Evolutionary conservation across 2,888 invertebrate species (phyloP), one percentile per base, ranked within the genome.

Genomic region (Amphiduros pacificus): DNA sequence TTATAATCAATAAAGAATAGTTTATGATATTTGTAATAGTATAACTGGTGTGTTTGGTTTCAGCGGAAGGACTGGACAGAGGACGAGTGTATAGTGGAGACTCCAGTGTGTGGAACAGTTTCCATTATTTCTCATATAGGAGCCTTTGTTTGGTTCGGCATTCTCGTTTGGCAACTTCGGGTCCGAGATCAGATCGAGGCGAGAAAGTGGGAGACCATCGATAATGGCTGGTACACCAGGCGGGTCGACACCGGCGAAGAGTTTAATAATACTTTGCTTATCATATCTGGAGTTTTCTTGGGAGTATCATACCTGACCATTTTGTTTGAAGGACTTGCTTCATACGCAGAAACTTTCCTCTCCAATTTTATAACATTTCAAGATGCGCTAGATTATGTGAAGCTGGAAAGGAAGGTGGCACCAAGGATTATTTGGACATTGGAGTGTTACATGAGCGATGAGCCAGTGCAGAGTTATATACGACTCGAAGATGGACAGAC

Each of bases 1-100:
- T n/a, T n/a, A n/a, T n/a, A n/a, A n/a, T n/a, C n/a, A n/a, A n/a
- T n/a, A n/a, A n/a, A n/a, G n/a, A n/a, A n/a, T n/a, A n/a, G n/a
- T n/a, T n/a, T n/a, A n/a, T n/a, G n/a, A n/a, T n/a, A n/a, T n/a
- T n/a, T n/a, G n/a, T n/a, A n/a, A n/a, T n/a, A n/a, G n/a, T n/a
- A n/a, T n/a, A n/a, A n/a, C n/a, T n/a, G n/a, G n/a, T n/a, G n/a
- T n/a, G n/a, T n/a, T n/a, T n/a, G n/a, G n/a, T n/a, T 44, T 5
- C 44, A 44, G 44, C n/a, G 44, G n/a, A 44, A 44, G n/a, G 44
- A 44, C 44, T 44, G 44, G 44, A 44, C 44, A 22, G 44, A 44
- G 22, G 44, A 44, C 44, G 44, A 44, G 44, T 44, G n/a, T n/a
- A 44, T 44, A 5, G 6, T 44, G 44, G 44, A 44, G n/a, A 44